Evolutionary conservation across 2,888 invertebrate species (phyloP).

Genomic region (Pterostichus madidus): DNA sequence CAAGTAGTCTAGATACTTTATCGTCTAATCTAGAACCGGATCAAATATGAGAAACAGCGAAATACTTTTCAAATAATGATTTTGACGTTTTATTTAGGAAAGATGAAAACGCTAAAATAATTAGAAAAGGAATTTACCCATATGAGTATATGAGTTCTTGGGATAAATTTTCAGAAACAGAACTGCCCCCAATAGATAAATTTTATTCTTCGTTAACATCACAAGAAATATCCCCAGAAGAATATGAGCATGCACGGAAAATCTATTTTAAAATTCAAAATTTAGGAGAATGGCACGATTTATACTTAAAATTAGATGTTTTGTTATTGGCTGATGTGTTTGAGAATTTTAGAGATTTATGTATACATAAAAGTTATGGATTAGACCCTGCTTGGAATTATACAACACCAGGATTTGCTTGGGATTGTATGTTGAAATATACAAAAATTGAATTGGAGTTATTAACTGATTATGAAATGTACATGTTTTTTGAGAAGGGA

Average conservation of each 20-base stretch:
- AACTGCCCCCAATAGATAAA: conserved; percentile 3
- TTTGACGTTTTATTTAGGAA: too few species aligned
- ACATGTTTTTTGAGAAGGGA: conserved; percentile 4
- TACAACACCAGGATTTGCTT: conserved; percentile 10
- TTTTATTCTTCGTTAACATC: conserved; percentile 54
- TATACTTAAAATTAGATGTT: conserved; percentile 10
- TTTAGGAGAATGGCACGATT: conserved; percentile 27
- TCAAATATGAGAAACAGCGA: too few species aligned
- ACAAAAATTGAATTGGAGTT: conserved; percentile 10
- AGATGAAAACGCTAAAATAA: too few species aligned
- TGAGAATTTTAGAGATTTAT: conserved; percentile 40
- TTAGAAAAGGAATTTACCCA: too few species aligned
- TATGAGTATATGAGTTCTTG: background rate
- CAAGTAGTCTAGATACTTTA: too few species aligned
- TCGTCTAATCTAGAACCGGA: too few species aligned
- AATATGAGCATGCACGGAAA: conserved; percentile 63
- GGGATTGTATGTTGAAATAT: conserved; percentile 18
- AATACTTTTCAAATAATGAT: too few species aligned
- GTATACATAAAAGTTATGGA: conserved; percentile 31
- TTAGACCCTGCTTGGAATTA: conserved; percentile 41
- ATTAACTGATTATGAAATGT: conserved; percentile 25
- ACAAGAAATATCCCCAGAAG: conserved; percentile 63
- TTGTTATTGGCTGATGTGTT: conserved; percentile 33
- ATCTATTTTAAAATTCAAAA: conserved; percentile 66
- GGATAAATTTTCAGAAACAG: conserved; percentile 13